Base-by-base conservation (phyloP, 2,888 invertebrate species). In the Gerosis bhagava region DNA sequence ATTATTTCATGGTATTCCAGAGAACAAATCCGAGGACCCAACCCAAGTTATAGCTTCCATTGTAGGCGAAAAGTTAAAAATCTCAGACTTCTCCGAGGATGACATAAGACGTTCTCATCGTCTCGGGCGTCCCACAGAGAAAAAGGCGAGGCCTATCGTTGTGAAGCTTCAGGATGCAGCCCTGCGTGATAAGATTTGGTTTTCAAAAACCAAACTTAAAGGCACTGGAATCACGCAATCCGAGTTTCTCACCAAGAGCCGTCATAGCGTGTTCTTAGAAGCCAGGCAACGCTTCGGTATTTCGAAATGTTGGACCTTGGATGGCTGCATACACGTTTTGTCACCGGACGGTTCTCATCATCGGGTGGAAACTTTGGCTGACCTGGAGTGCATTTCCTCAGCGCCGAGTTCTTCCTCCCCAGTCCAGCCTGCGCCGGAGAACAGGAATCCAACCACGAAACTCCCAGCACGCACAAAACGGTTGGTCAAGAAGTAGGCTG, bases 1-100 rank as follows among this genome's bases (percentile, higher is more conserved):
- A 3, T 16, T 53, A 12, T 0, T 56, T 1, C 51, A 56, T 19
- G 51, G 56, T 2, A 25, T 56, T 1, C 31, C 37, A 2, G 56
- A 56, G 13, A 15, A 13, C 0, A 43, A 34, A 5, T 26, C 24
- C 0, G 47, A 51, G 22, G 35, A 54, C 19, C 5, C 35, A 1
- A 25, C 32, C 24, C 13, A 7, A 2, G 7, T 15, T 6, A 46
- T 49, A 4, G 3, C 40, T 12, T 12, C 31, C 2, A 2, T 29
- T 1, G n/a, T 46, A 6, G 22, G 32, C 1, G 26, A 42, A 7
- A 29, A 50, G 6, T 35, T 49, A 2, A 35, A 44, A 6, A 13
- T 49, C 7, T 16, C 43, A 7, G 49, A 40, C 5, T 24, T 50
- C 5, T 3, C 24, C 11, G 7, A 11, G 3, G 8, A 13, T 7